phyloP scores from a whole-genome alignment of 2,888 invertebrate genomes.

The Archips xylosteana region DNA sequence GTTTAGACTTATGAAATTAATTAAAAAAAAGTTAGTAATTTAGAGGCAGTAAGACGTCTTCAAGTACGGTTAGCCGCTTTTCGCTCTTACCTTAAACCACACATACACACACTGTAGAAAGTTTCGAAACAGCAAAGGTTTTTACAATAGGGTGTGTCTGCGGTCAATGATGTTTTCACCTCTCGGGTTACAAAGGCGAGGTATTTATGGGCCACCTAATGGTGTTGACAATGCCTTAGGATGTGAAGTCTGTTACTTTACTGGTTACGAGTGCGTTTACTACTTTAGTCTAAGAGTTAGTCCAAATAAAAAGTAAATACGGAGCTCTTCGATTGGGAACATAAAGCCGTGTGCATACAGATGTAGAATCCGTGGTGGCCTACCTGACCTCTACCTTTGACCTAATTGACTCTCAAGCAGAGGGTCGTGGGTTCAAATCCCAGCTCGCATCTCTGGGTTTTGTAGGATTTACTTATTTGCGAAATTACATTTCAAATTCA shows the following conservation, averaged over 20 bases:
- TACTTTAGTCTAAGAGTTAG: background rate
- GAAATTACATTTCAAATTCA: too few species aligned
- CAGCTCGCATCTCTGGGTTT: too few species aligned
- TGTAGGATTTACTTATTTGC: too few species aligned
- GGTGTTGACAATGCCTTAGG: slow-evolving; percentile 27
- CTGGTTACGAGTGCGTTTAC: background rate
- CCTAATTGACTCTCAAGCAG: too few species aligned
- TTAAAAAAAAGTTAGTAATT: too few species aligned
- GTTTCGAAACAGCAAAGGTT: slow-evolving; percentile 60
- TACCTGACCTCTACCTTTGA: too few species aligned
- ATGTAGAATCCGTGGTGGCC: too few species aligned
- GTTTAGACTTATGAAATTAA: too few species aligned
- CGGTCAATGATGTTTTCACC: slow-evolving; percentile 60
- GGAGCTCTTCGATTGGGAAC: background rate
- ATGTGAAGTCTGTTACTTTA: background rate
- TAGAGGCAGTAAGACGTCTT: too few species aligned
- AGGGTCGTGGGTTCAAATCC: too few species aligned
- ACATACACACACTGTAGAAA: slow-evolving; percentile 60
- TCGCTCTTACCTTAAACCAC: slow-evolving; percentile 30
- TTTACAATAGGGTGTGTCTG: slow-evolving; percentile 67
- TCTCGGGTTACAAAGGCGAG: slow-evolving; percentile 40
- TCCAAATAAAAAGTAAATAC: too few species aligned
- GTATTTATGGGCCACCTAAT: slow-evolving; percentile 27
- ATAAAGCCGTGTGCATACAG: too few species aligned
- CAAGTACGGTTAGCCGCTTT: background rate